Conservation (phyloP, 2,113 vertebrate species). For the Perca flavescens region DNA sequence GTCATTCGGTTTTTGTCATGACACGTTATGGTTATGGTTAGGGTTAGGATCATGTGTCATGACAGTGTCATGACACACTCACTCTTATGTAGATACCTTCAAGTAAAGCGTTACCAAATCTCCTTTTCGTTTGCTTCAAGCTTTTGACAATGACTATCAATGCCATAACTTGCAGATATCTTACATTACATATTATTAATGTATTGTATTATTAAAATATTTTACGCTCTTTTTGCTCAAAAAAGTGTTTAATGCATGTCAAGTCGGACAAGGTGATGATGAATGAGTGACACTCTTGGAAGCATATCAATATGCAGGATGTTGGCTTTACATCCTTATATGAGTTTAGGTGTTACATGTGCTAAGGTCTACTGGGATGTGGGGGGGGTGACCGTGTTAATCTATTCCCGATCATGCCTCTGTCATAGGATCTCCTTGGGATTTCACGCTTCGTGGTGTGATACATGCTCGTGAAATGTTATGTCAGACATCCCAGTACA, state of each 20-base stretch:
- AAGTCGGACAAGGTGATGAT: background rate
- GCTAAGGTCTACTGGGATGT: conserved; percentile 11
- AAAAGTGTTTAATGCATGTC: background rate
- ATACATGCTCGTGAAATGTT: conserved; percentile 53
- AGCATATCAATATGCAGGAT: conserved; percentile 56
- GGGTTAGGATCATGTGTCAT: too few relatives aligned
- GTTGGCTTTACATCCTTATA: conserved; percentile 51
- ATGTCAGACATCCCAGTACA: conserved; percentile 27
- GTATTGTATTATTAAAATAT: background rate
- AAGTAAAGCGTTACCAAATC: background rate
- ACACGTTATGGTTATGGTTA: too few relatives aligned
- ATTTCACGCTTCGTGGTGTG: conserved; percentile 55
- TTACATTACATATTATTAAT: background rate
- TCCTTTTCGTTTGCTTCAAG: background rate
- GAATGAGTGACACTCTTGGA: background rate
- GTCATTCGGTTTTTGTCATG: too few relatives aligned
- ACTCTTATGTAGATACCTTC: too few relatives aligned
- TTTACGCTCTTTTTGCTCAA: background rate
- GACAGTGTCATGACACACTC: too few relatives aligned
- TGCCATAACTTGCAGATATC: background rate
- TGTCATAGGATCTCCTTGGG: conserved; percentile 64
- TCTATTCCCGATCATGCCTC: conserved; percentile 62
- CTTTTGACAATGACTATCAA: background rate
- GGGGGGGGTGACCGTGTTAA: conserved; percentile 9
- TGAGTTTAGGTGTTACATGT: conserved; percentile 15